A percentile compares a stretch with the other conserved stretches of the same genome.
phyloP scores from a whole-genome alignment of 2,113 vertebrate species.

The Lamprologus lemairii region DNA sequence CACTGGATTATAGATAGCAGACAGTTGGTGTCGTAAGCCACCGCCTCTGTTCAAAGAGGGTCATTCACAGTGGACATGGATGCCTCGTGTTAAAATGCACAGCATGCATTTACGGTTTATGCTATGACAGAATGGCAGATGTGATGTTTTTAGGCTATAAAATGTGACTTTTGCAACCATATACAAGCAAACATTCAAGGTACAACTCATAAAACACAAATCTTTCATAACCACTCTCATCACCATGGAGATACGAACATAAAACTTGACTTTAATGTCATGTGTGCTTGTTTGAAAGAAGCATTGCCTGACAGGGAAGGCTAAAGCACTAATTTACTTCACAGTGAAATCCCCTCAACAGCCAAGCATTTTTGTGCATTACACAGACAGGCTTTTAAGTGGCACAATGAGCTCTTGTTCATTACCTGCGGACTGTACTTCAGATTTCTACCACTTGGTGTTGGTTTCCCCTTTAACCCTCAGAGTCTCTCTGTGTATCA shows the following conservation, averaged over 20 bases:
- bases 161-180: neutral
- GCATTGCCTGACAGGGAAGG: neutral
- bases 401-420: neutral
- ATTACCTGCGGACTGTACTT: neutral
- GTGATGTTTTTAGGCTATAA: neutral
- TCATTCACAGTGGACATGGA: neutral
- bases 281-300: neutral
- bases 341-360: neutral
- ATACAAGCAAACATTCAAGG: neutral
- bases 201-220: neutral
- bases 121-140: neutral
- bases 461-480: neutral
- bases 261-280: neutral
- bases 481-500: neutral
- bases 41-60: neutral
- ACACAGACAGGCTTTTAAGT: neutral
- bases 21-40: neutral
- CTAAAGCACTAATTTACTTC: neutral
- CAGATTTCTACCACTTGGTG: neutral
- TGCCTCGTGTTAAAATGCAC: neutral
- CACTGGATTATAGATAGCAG: neutral
- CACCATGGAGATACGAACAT: neutral
- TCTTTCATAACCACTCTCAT: neutral
- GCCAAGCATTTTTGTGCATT: neutral
- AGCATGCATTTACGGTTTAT: neutral